phyloP scores from a whole-genome alignment of 2,797 vertebrate genomes.

The Enteromius fasciolatus region DNA sequence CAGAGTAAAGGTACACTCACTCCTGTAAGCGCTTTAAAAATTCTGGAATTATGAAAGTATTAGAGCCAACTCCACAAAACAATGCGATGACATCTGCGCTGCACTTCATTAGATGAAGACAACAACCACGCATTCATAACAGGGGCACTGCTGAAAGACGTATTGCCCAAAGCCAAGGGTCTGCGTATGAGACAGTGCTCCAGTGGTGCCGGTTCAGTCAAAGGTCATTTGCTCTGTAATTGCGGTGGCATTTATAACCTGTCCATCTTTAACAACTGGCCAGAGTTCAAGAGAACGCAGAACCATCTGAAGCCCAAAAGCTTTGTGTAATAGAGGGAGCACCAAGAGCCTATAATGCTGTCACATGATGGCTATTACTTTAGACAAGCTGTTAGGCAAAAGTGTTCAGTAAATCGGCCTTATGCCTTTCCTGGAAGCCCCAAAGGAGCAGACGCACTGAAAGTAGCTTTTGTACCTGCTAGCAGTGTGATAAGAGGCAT shows the following conservation, averaged over 20 bases:
- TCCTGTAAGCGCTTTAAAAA: slow-evolving; percentile 21
- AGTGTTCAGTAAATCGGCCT: slow-evolving; percentile 4
- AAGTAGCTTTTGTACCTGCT: slow-evolving; percentile 32
- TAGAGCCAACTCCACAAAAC: not conserved
- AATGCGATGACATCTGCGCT: slow-evolving; percentile 16
- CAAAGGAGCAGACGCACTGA: slow-evolving; percentile 20
- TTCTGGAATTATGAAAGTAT: slow-evolving; percentile 22
- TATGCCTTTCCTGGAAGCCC: slow-evolving; percentile 35
- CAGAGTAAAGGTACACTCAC: not conserved
- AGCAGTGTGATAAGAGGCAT: slow-evolving; percentile 26
- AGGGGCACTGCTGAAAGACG: not conserved
- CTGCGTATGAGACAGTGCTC: not conserved
- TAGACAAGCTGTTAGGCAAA: slow-evolving; percentile 22
- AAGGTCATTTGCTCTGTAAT: slow-evolving; percentile 9
- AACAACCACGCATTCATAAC: not conserved
- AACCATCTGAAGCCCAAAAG: not conserved
- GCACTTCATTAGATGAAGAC: slow-evolving; percentile 11
- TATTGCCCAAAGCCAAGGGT: not conserved
- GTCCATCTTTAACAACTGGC: slow-evolving; percentile 11
- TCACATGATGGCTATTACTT: slow-evolving; percentile 25
- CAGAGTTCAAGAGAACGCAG: not conserved
- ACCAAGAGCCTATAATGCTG: not conserved
- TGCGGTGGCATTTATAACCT: slow-evolving; percentile 18
- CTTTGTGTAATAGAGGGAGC: slow-evolving; percentile 3
- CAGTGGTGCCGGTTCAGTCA: not conserved